Conservation (phyloP, 2,888 invertebrate genomes). For the Lepas anatifera region DNA sequence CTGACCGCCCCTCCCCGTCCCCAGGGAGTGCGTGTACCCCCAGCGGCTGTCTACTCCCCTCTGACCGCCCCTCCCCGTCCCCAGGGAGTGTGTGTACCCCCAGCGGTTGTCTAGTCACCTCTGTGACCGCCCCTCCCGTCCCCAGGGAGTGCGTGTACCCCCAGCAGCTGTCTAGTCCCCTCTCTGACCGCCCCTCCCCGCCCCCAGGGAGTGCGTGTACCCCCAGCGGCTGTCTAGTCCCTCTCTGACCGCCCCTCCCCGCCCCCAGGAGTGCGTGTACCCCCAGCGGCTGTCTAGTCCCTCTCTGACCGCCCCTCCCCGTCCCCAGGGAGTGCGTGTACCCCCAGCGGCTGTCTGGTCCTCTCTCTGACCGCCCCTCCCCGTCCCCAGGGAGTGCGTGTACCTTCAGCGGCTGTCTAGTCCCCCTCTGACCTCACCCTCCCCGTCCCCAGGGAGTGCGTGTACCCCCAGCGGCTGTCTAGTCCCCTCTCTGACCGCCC, state of each 20-base stretch:
- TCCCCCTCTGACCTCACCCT: background rate
- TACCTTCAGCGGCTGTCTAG: background rate
- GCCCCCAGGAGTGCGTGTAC: background rate
- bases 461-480: background rate
- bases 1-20: conserved; percentile 7
- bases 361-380: background rate
- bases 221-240: background rate
- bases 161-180: background rate
- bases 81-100: too few relatives aligned
- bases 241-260: background rate
- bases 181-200: background rate
- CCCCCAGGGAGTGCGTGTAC: too few relatives aligned
- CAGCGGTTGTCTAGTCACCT: too few relatives aligned
- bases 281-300: too few relatives aligned
- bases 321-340: too few relatives aligned
- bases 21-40: background rate
- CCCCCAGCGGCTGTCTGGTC: too few relatives aligned
- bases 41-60: too few relatives aligned
- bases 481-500: background rate
- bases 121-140: background rate
- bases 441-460: too few relatives aligned
- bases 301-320: too few relatives aligned
- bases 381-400: background rate
- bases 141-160: conserved; percentile 1
- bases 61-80: too few relatives aligned